Evolutionary conservation across 2,888 invertebrate genomes (phyloP).

Genomic region (Leptogaster cylindrica): DNA sequence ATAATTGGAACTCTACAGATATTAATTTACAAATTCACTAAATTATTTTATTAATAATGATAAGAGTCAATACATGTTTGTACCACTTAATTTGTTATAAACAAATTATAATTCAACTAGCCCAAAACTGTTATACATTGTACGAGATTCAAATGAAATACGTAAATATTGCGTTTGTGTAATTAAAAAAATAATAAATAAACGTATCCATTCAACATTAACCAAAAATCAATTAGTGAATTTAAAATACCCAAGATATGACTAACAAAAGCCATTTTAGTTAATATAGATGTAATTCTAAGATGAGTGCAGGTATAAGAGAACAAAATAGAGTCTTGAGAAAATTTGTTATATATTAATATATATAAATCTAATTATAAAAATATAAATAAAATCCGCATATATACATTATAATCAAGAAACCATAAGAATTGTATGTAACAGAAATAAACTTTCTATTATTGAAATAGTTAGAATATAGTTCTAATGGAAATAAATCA

Average conservation of each 20-base stretch:
- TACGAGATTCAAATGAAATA: no score
- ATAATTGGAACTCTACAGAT: no score
- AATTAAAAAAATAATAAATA: background rate
- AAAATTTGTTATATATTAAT: background rate
- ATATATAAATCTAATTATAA: background rate
- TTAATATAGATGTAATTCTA: background rate
- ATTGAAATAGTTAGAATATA: no score
- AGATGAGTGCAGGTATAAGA: background rate
- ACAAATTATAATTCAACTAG: no score
- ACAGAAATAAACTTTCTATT: background rate
- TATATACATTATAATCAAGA: background rate
- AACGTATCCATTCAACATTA: slow-evolving; percentile 4
- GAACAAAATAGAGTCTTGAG: background rate
- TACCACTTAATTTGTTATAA: no score
- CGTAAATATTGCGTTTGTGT: no score
- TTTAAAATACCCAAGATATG: background rate
- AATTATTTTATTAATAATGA: no score
- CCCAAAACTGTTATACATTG: no score
- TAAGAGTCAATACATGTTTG: no score
- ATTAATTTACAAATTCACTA: no score
- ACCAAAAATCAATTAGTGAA: slow-evolving; percentile 8
- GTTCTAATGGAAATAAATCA: no score
- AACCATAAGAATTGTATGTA: background rate
- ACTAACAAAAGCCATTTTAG: slow-evolving; percentile 22
- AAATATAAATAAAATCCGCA: background rate